Conservation (phyloP, 2,113 vertebrate genomes). For the Chaenogobius annularis region DNA sequence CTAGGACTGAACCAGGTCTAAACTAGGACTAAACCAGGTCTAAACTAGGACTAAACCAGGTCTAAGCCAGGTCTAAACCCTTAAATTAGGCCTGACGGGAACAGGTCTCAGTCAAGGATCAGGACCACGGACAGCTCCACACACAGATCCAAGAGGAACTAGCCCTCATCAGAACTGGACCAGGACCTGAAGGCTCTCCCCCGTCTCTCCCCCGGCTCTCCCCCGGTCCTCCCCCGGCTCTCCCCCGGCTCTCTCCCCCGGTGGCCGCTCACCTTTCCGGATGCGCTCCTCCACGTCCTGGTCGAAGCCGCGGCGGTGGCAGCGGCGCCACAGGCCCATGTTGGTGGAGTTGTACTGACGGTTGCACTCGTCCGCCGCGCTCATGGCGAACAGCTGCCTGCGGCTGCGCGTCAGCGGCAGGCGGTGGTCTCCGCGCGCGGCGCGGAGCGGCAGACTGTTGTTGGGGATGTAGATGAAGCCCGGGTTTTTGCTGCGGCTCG, state of each 20-base stretch:
- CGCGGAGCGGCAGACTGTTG: constrained; percentile 96
- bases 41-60: background rate
- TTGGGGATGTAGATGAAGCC: constrained; percentile 99
- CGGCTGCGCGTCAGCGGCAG: constrained; percentile 89
- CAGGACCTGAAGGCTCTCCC: background rate
- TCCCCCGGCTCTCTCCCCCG: background rate
- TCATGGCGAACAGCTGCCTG: constrained; percentile 97
- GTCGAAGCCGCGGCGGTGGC: constrained; percentile 92
- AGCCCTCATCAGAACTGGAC: background rate
- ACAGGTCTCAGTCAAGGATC: background rate
- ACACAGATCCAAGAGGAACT: background rate
- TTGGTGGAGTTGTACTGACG: constrained; percentile 97
- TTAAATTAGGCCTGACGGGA: background rate
- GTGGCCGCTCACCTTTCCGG: constrained; percentile 86
- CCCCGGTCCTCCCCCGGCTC: background rate
- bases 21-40: background rate
- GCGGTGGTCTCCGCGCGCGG: constrained; percentile 85
- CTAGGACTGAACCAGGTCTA: background rate
- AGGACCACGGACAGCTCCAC: constrained; percentile 2
- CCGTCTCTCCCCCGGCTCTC: background rate
- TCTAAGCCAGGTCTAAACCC: background rate
- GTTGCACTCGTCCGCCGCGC: constrained; percentile 93
- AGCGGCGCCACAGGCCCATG: constrained; percentile 98
- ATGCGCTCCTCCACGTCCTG: constrained; percentile 90
- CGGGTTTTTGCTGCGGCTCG: constrained; percentile 93